Percentiles rank a stretch among this genome's conserved stretches.
phyloP scores from a whole-genome alignment of 2,888 invertebrate genomes.

The Desoria tigrina region DNA sequence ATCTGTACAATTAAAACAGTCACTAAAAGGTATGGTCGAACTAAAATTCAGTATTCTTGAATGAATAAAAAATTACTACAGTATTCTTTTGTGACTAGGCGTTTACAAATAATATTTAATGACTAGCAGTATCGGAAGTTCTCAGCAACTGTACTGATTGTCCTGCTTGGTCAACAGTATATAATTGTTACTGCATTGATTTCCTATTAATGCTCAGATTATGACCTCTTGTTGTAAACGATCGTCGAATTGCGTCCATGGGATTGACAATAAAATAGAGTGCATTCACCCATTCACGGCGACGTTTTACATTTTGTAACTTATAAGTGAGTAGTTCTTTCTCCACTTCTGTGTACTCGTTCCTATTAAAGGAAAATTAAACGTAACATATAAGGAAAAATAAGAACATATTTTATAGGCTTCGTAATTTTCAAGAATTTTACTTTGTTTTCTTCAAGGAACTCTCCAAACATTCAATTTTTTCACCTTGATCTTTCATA shows the following conservation, averaged over 20 bases:
- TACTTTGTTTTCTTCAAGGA: conserved; percentile 20
- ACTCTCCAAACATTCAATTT: conserved; percentile 13
- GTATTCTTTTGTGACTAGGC: no score
- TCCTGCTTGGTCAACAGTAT: neutral
- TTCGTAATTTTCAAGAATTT: no score
- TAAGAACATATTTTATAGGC: neutral
- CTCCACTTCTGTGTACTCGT: conserved; percentile 22
- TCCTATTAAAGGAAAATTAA: conserved; percentile 1
- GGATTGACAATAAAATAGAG: conserved; percentile 38
- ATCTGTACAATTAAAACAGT: no score
- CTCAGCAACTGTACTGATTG: neutral
- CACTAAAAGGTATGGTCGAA: no score
- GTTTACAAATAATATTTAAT: no score
- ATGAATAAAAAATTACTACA: no score
- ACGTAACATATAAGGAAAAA: neutral
- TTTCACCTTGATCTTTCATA: conserved; percentile 1
- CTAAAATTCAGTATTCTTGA: no score
- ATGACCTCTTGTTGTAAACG: neutral
- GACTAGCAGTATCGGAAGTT: no score
- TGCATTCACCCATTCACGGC: conserved; percentile 34
- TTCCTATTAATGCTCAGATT: no score
- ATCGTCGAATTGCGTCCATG: conserved; percentile 19
- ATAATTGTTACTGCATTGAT: no score
- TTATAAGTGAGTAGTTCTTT: conserved; percentile 27
- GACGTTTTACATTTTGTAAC: conserved; percentile 30